Evolutionary conservation across 35 echinoderm and acorn worm genomes (phyloP), one percentile per base, ranked within the genome.

Genomic region (Lytechinus variegatus): DNA sequence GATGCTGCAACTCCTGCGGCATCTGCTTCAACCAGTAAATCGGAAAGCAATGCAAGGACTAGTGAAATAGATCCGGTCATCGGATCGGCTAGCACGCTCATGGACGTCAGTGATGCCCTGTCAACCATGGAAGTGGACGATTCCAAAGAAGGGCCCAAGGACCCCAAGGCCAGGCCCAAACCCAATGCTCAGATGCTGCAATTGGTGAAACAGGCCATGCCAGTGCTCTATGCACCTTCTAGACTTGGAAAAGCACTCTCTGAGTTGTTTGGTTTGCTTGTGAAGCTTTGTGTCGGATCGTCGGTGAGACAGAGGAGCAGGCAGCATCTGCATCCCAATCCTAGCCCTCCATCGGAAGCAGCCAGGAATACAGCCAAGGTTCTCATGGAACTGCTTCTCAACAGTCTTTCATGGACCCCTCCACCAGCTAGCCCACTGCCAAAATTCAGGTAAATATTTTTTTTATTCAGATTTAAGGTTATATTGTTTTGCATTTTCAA

Each of bases 61-160:
- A 87, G 87, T 95, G 95, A 97, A 21, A 8, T 89, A 27, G 97
- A 95, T 66, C 29, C 53, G 16, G 79, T 55, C 54, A 27, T 79
- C 8, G 95, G 86, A 24, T 96, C 92, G 52, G 89, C 94, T 4
- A 92, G 54, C 53, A 95, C 97, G 24, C 93, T 96, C 27, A 98
- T 98, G 97, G 97, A 98, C 16, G 95, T 97, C 4, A 92, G 97
- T 51, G 95, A 97, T 87, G 95, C 96, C 51, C 55, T 99, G 44
- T 97, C 98, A 55, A 96, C 97, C 27, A 99, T 99, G 98, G 98
- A 99, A 87, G 96, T 99, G 86, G 98, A 99, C 27, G 98, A 99
- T 28, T 55, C 95, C 28, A 98, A 97, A 86, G 91, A n/a, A 4
- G 95, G 95, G 14, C 33, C 92, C 87, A 28, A 95, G 92, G 95